These are phyloP conservation scores for Bimastos eiseni DNA, from an alignment of 2,888 invertebrate species.

Conservation along the genomic window DNA sequence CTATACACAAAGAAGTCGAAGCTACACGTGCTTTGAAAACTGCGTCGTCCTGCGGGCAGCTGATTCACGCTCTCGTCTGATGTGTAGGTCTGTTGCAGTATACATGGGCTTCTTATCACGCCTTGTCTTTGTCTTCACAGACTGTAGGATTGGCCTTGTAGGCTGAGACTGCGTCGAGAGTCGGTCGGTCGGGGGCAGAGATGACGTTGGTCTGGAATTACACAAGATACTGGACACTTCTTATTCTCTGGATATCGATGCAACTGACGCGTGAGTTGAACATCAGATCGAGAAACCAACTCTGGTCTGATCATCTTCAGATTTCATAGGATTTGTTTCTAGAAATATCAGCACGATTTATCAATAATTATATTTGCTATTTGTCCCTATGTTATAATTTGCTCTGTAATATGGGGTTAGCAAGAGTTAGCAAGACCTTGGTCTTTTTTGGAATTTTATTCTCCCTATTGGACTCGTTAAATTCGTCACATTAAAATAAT, in stretches of 20 bases:
- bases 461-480: no score
- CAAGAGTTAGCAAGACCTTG: no score
- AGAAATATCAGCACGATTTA: background rate
- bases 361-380: no score
- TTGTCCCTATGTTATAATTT: no score
- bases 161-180: background rate
- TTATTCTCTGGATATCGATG: background rate
- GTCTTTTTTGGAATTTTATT: no score
- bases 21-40: background rate
- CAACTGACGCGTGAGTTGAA: background rate
- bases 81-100: background rate
- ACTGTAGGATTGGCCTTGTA: background rate
- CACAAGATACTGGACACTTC: background rate
- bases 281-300: background rate
- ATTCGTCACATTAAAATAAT: no score
- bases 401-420: no score
- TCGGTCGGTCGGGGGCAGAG: background rate
- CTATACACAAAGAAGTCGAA: conserved; percentile 2
- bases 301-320: background rate
- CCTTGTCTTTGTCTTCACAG: background rate
- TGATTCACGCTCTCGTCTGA: background rate
- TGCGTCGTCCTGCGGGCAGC: background rate
- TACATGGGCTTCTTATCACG: background rate
- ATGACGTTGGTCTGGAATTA: background rate
- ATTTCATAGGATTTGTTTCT: background rate